Conservation (phyloP, 1,140 invertebrate species). For the Lucilia sericata region DNA sequence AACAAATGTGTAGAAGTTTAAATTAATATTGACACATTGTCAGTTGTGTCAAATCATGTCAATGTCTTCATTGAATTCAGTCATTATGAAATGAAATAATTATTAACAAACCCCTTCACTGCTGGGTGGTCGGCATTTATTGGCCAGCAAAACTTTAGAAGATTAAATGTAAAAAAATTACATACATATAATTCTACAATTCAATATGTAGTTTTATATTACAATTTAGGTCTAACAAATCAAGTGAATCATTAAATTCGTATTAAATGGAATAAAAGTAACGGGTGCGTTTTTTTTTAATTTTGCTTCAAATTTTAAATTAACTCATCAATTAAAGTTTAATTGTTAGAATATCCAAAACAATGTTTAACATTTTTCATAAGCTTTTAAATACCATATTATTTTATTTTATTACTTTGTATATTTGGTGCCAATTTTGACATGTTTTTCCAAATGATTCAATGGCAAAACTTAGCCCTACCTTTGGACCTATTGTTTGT, state of each 20-base stretch:
- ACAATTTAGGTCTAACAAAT: not conserved
- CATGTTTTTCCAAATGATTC: not conserved
- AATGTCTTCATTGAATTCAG: slow-evolving; percentile 4
- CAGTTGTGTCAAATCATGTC: slow-evolving; percentile 26
- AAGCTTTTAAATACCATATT: not conserved
- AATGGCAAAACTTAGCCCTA: no score
- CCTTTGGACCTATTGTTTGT: no score
- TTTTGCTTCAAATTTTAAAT: not conserved
- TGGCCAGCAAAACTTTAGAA: not conserved
- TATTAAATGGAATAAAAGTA: no score
- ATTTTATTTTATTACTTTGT: no score
- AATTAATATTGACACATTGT: slow-evolving; percentile 29
- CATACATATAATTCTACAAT: not conserved
- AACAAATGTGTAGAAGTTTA: slow-evolving; percentile 19
- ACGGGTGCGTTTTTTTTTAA: no score
- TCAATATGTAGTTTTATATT: not conserved
- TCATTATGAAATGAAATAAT: not conserved
- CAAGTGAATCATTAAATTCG: not conserved
- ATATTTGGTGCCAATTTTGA: not conserved
- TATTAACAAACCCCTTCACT: not conserved
- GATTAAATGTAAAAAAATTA: not conserved
- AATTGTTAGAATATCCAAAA: not conserved
- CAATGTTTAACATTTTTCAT: not conserved
- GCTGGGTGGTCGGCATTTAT: not conserved
- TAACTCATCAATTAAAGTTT: not conserved